Conservation (phyloP, 2,888 invertebrate genomes). For the Microplitis deprimator region DNA sequence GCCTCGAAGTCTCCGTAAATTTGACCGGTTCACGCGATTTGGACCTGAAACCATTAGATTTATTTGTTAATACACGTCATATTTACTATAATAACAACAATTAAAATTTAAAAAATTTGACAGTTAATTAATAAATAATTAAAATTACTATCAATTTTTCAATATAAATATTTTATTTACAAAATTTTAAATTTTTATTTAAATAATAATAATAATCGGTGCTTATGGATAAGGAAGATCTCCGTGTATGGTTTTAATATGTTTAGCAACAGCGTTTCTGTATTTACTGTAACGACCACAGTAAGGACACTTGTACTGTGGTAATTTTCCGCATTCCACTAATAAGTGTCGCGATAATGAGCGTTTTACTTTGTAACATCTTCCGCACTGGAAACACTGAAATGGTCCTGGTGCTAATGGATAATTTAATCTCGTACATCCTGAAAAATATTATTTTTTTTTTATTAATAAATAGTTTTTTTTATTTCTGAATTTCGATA, state of each 20-base stretch:
- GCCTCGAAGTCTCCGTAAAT: conserved; percentile 61
- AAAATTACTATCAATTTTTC: too few relatives aligned
- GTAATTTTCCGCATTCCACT: conserved; percentile 70
- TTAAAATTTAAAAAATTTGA: neutral
- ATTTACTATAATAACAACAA: neutral
- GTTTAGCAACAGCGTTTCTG: conserved; percentile 66
- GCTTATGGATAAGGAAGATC: conserved; percentile 12
- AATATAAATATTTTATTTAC: too few relatives aligned
- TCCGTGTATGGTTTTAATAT: conserved; percentile 62
- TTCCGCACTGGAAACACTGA: conserved; percentile 74
- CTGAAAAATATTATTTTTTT: conserved; percentile 36
- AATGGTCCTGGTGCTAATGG: conserved; percentile 55
- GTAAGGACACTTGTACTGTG: conserved; percentile 66
- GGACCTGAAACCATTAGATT: neutral
- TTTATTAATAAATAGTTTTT: too few relatives aligned
- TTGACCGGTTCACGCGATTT: conserved; percentile 30
- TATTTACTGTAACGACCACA: conserved; percentile 68
- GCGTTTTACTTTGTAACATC: conserved; percentile 75
- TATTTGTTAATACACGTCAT: neutral
- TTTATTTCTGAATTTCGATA: too few relatives aligned
- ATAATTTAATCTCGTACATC: conserved; percentile 28
- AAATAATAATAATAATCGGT: too few relatives aligned
- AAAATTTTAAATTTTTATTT: too few relatives aligned
- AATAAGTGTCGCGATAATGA: conserved; percentile 70
- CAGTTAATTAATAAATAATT: too few relatives aligned